These are phyloP conservation scores for Ecliptopera silaceata DNA, from an alignment of 2,888 invertebrate genomes.

Conservation along the genomic window DNA sequence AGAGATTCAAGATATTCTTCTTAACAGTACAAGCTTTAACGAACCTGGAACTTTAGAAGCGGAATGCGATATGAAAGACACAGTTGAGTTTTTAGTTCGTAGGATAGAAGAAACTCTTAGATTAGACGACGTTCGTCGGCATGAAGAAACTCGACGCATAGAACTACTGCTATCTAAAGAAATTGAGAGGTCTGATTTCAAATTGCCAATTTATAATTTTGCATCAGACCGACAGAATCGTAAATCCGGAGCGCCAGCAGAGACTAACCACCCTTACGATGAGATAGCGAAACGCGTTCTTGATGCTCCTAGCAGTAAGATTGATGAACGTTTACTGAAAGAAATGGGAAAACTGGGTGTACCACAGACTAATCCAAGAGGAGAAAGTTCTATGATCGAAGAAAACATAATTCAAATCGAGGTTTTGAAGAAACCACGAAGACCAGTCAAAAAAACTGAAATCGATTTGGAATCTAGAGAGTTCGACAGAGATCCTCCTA, in stretches of 20 bases:
- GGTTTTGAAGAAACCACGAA: conserved; percentile 33
- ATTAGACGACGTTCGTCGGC: background rate
- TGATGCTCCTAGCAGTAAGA: conserved; percentile 38
- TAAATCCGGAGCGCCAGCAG: conserved; percentile 12
- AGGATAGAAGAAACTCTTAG: conserved; percentile 18
- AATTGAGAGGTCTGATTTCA: conserved; percentile 8
- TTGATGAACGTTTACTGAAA: conserved; percentile 47
- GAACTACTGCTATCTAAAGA: conserved; percentile 3
- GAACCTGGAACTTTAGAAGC: background rate
- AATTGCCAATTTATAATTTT: conserved; percentile 18
- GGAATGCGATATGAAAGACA: conserved; percentile 2
- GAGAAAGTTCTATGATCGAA: conserved; percentile 20
- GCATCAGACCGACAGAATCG: conserved; percentile 10
- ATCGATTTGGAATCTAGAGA: conserved; percentile 33
- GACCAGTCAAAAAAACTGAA: conserved; percentile 35
- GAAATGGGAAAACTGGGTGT: conserved; percentile 48
- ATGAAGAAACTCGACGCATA: conserved; percentile 6
- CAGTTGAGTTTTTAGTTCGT: conserved; percentile 13
- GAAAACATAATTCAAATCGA: conserved; percentile 37
- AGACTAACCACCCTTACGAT: conserved; percentile 34
- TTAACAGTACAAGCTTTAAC: background rate
- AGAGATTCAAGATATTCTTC: background rate
- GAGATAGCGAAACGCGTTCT: conserved; percentile 48
- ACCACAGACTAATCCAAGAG: conserved; percentile 24
- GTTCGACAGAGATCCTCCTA: conserved; percentile 14